Evolutionary conservation across 2,113 vertebrate species (phyloP), one percentile per base, ranked within the genome.

Genomic region (Erythrocercus mccallii): DNA sequence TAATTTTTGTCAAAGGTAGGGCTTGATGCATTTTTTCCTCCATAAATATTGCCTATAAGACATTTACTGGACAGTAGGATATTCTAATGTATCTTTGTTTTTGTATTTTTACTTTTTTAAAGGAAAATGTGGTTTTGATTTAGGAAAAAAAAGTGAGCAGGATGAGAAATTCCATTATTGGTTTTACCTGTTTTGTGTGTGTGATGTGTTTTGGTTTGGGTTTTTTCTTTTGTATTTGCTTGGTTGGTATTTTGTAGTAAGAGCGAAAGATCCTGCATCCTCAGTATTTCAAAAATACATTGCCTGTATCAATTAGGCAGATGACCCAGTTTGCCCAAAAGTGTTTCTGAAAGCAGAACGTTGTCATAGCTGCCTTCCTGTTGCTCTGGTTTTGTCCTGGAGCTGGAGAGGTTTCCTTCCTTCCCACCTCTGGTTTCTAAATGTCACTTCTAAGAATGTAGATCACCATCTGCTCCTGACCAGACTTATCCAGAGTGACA

Each of bases 341-440:
- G 27, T 48, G 21, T 69, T 86, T 56, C 51, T 86, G 60, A 57
- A 93, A 84, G 68, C 51, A 81, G 72, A 84, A 62, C 0, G 1
- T 73, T 44, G 9, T 68, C 3, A 0, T 42, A 66, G 44, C 24
- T 83, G 79, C 44, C 35, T 92, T 44, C 17, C 25, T 70, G 28
- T 78, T 91, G 38, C 42, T 94, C 71, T 86, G 33, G 11, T 79
- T 86, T 82, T 84, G 40, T 74, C 35, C 38, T 82, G 72, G 93
- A 95, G 90, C 86, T 95, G 91, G 48, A 93, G 92, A 81, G 31
- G 64, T 82, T 96, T 91, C 85, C 81, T 96, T 95, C 77, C n/a
- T 95, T 95, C 66, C 40, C 64, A 60, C 56, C 74, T 97, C 96
- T 97, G 90, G 33, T 95, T 97, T 97, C 94, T 70, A 94, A 60